Evolutionary conservation across 1,140 invertebrate species (phyloP).

Genomic region (Eubasilissa regina): DNA sequence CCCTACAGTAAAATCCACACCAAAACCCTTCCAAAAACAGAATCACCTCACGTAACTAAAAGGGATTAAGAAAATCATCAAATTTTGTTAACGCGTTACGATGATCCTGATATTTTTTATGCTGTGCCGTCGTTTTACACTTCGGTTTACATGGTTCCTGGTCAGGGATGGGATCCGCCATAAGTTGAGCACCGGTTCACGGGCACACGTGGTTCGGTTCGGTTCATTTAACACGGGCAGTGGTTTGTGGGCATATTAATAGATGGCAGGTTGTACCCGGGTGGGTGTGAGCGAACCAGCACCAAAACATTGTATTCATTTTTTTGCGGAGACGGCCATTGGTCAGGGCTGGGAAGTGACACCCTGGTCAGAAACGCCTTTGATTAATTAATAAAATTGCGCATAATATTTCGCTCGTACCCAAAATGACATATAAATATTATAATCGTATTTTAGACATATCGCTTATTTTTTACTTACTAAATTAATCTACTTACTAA

Average conservation of each 20-base stretch:
- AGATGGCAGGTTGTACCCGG: slow-evolving; percentile 31
- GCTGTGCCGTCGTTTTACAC: not conserved
- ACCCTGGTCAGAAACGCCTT: not conserved
- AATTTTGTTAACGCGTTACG: not conserved
- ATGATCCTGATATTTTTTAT: slow-evolving; percentile 5
- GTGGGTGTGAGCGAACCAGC: slow-evolving; percentile 15
- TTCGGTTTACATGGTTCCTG: slow-evolving; percentile 10
- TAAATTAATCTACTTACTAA: too few species aligned
- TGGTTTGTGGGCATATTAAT: slow-evolving; percentile 29
- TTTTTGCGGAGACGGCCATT: slow-evolving; percentile 23
- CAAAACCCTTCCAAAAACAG: not conserved
- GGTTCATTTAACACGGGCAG: slow-evolving; percentile 35
- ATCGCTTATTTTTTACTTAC: too few species aligned
- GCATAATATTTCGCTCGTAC: too few species aligned
- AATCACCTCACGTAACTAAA: not conserved
- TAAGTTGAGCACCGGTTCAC: slow-evolving; percentile 37
- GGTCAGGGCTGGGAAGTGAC: not conserved
- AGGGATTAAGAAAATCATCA: not conserved
- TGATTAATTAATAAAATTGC: too few species aligned
- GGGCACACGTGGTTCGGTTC: slow-evolving; percentile 27
- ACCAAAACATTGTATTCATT: not conserved
- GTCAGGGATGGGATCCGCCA: not conserved
- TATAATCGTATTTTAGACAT: too few species aligned
- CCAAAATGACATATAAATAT: too few species aligned
- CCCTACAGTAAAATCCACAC: slow-evolving; percentile 42